Percentiles rank a stretch among this genome's conserved stretches.
Conservation (phyloP, 2,797 vertebrate genomes). For the Phoebastria nigripes region DNA sequence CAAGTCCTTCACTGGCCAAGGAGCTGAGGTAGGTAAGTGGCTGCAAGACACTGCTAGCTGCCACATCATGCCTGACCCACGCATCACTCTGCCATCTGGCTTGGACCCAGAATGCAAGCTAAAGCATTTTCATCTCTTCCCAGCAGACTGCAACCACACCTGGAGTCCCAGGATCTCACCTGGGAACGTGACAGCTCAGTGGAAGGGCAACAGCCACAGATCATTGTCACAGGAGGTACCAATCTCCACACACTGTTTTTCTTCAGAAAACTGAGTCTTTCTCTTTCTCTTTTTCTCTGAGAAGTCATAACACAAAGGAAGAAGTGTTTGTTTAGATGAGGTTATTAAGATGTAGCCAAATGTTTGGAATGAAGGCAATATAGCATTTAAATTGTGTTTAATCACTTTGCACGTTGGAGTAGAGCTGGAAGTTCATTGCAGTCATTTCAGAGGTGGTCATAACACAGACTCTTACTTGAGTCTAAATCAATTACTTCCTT, state of each 20-base stretch:
- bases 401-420: background rate
- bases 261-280: background rate
- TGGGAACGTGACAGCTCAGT: background rate
- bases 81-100: background rate
- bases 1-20: background rate
- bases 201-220: background rate
- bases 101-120: background rate
- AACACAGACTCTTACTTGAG: background rate
- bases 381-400: background rate
- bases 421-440: background rate
- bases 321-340: background rate
- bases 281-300: background rate
- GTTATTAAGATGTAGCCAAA: background rate
- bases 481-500: background rate
- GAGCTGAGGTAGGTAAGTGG: background rate
- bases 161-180: background rate
- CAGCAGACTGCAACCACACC: background rate
- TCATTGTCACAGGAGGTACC: background rate
- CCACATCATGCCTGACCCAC: background rate
- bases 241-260: background rate
- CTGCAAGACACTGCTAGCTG: background rate
- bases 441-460: background rate
- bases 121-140: background rate
- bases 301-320: background rate
- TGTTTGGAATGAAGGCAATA: background rate